phyloP scores from a whole-genome alignment of 2,888 invertebrate species.

The Cryptus armator region DNA sequence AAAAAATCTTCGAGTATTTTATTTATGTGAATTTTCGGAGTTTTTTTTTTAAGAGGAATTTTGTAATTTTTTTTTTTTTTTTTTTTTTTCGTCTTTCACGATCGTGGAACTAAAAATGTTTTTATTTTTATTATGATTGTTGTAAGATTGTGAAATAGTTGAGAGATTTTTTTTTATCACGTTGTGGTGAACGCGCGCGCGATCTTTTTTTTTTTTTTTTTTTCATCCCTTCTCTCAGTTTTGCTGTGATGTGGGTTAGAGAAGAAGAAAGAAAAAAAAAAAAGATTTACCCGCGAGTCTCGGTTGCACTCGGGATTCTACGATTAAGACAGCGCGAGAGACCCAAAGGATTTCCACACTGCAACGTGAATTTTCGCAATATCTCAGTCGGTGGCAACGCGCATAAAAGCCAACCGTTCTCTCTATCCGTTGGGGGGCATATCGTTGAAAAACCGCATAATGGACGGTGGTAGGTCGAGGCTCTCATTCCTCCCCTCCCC shows the following conservation, averaged over 20 bases:
- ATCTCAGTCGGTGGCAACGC: neutral
- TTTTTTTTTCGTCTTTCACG: neutral
- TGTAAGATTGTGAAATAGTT: neutral
- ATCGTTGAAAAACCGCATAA: slow-evolving; percentile 53
- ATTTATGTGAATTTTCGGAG: neutral
- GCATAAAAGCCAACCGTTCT: slow-evolving; percentile 22
- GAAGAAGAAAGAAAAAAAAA: neutral
- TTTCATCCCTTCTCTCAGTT: neutral
- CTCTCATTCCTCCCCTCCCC: slow-evolving; percentile 6
- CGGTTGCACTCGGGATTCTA: slow-evolving; percentile 48
- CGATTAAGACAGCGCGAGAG: slow-evolving; percentile 60
- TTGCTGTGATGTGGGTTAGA: neutral
- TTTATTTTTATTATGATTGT: neutral
- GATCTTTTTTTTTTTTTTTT: neutral
- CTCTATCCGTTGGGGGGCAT: slow-evolving; percentile 18
- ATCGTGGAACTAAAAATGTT: neutral
- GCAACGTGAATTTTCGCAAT: slow-evolving; percentile 64
- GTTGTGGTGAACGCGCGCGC: slow-evolving; percentile 3
- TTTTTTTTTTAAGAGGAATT: neutral
- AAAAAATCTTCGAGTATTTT: neutral
- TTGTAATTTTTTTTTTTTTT: neutral
- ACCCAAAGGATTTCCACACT: slow-evolving; percentile 57
- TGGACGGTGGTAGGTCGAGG: slow-evolving; percentile 37
- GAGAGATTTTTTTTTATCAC: neutral
- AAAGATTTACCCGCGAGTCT: neutral